A percentile compares a stretch with the other conserved stretches of the same genome.
These are phyloP conservation scores for Nasonia giraulti DNA, from an alignment of 1,140 invertebrate species.

Conservation along the genomic window DNA sequence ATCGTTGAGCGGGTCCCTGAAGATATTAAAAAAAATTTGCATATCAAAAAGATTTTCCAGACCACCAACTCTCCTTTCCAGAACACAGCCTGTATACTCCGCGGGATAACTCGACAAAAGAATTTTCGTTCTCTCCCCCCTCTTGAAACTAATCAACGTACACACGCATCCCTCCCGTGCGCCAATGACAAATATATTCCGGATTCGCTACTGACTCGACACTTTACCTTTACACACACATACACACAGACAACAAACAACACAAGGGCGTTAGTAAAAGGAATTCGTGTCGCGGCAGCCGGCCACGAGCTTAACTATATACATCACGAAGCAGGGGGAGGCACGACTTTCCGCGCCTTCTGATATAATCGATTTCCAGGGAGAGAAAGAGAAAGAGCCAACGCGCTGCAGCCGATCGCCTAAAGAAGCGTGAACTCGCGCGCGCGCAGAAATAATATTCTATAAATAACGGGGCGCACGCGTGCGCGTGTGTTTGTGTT, in stretches of 20 bases:
- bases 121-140: neutral
- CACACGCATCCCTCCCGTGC: neutral
- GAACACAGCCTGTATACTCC: too few relatives aligned
- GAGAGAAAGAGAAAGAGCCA: neutral
- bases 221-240: neutral
- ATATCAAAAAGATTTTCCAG: neutral
- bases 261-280: neutral
- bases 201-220: neutral
- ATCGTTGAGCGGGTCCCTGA: neutral
- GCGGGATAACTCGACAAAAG: neutral
- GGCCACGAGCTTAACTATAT: neutral
- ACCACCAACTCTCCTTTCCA: neutral
- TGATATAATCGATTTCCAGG: constrained; percentile 1
- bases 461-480: neutral
- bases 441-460: neutral
- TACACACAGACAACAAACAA: neutral
- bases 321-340: neutral
- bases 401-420: neutral
- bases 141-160: too few relatives aligned
- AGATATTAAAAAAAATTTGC: neutral
- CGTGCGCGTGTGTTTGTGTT: too few relatives aligned
- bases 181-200: neutral
- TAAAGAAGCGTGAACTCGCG: neutral
- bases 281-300: neutral
- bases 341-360: neutral